phyloP scores from a whole-genome alignment of 2,797 vertebrate species.

The Ctenosaura bakeri region DNA sequence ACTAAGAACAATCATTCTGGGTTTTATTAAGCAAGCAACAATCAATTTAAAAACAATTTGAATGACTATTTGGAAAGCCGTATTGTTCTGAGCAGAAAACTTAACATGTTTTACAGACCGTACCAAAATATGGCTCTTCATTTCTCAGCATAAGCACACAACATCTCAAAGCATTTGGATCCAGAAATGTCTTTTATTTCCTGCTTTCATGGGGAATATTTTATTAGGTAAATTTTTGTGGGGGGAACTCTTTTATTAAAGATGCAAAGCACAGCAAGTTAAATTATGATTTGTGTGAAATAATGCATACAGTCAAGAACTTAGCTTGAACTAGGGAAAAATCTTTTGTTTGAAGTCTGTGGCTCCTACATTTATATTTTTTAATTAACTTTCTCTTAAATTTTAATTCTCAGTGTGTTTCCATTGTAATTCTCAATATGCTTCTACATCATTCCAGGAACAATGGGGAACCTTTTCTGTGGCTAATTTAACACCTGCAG shows the following conservation, averaged over 20 bases:
- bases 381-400: constrained; percentile 69
- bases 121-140: constrained; percentile 39
- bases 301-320: constrained; percentile 59
- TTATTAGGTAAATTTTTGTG: constrained; percentile 27
- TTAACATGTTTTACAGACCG: constrained; percentile 44
- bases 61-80: constrained; percentile 35
- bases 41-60: constrained; percentile 41
- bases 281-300: constrained; percentile 54
- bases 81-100: constrained; percentile 30
- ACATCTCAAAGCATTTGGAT: constrained; percentile 1
- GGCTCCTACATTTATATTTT: constrained; percentile 65
- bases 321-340: constrained; percentile 62
- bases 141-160: constrained; percentile 23
- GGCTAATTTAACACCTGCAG: constrained; percentile 72
- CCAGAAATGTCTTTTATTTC: not conserved
- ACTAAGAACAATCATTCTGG: constrained; percentile 52
- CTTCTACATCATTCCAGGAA: constrained; percentile 66
- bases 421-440: constrained; percentile 67
- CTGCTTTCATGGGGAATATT: not conserved
- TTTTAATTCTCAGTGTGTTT: constrained; percentile 72
- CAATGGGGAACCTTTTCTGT: constrained; percentile 56
- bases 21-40: constrained; percentile 53
- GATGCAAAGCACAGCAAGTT: constrained; percentile 52
- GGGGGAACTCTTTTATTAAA: constrained; percentile 32
- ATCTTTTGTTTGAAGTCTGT: constrained; percentile 71